Evolutionary conservation across 2,888 invertebrate species (phyloP), one percentile per base, ranked within the genome.

Genomic region (Invenusta paracnida): DNA sequence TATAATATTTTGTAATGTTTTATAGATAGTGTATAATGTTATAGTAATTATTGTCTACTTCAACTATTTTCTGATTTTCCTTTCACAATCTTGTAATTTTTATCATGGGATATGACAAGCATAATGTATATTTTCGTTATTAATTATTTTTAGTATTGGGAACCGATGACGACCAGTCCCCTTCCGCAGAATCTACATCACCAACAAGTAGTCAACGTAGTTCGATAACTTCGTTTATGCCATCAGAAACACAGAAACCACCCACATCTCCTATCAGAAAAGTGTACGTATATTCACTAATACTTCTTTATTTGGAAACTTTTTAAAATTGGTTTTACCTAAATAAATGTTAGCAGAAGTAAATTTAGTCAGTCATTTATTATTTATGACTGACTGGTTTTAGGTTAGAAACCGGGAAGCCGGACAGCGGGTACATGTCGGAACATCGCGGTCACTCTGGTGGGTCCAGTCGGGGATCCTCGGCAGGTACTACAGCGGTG

Each of bases 401-500:
- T 17, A 48, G 48, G 48, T 48, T 48, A 11, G 48, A 48, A 11
- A 17, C 17, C 11, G 17, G 48, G 5, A 48, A 79, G n/a, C 79
- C 79, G 23, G 79, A 79, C 27, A 25, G 23, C n/a, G 79, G 79
- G n/a, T 79, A 79, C 79, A 27, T n/a, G 23, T 79, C 79, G 23
- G 79, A 79, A 79, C 27, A n/a, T 25, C 5, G 79, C 11, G 79
- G 79, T 23, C 23, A 79, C 79, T 79, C 79, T 79, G 79, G 23
- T 11, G 79, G 79, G 23, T 48, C 48, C 5, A 79, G 79, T 79
- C 79, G 79, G 5, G 79, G 79, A 2, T 79, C 79, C 23, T 79
- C 79, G 23, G 79, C 79, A 2, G 79, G 79, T 5, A 27, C 79
- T 11, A n/a, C 2, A 87, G 30, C 86, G 87, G 83, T 87, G 90